Base-by-base conservation (phyloP, 1,140 invertebrate genomes). In the Cotesia vestalis region DNA sequence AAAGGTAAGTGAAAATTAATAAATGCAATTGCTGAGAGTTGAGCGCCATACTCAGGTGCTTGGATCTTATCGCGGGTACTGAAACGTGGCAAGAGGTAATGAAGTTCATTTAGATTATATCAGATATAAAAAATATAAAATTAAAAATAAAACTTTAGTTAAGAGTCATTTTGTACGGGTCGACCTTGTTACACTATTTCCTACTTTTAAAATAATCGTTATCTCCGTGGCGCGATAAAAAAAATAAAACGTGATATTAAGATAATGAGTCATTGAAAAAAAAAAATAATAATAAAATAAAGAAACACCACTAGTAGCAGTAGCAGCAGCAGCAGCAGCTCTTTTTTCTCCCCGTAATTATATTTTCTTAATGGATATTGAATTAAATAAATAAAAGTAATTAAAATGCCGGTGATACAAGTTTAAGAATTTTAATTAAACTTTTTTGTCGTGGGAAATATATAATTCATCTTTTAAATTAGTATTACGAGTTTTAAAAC, bases 391-490 rank as follows among this genome's bases (percentile, higher is more conserved):
- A 60, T 60, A 60, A 60, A 60, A 60, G 14, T 60, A 60, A 60
- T 20, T 60, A 60, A 20, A 60, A 60, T 20, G 20, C 9, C 27
- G 40, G 59, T 34, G 11, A 34, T 60, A 35, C 17, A 34, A 60
- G 17, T 60, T 60, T 27, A 60, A 20, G 17, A 20, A 60, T 62
- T 62, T 62, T 62, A 62, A 62, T 62, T 62, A 62, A 62, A 62
- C 34, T 62, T 62, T 46, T 46, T 46, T 46, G 11, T 14, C 27
- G 27, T 27, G 27, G 11, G 14, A 8, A 14, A 40, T 12, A 62
- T n/a, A 62, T 62, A 38, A 62, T 62, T 62, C 60, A 57, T 14
- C n/a, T 17, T 6, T 57, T 57, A 57, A 14, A 57, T 57, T 57
- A 57, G 5, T 57, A 57, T 17, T 17, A 62, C 14, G 60, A 36